phyloP scores from a whole-genome alignment of 2,797 vertebrate genomes.

The Artibeus lituratus region DNA sequence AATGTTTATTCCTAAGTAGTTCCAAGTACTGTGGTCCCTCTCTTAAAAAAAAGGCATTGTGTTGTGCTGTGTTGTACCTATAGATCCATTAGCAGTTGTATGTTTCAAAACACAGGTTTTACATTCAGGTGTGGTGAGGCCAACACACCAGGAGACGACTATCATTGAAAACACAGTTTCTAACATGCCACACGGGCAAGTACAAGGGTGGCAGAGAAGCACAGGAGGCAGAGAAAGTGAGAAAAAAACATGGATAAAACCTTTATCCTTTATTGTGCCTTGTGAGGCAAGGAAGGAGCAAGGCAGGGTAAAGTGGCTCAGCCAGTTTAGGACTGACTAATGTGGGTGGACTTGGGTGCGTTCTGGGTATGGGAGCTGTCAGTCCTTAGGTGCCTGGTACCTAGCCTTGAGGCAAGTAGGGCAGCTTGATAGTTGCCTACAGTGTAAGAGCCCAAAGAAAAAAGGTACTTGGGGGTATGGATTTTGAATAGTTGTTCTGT shows the following conservation, averaged over 20 bases:
- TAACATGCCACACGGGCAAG: fast-evolving
- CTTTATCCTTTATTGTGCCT: neutral
- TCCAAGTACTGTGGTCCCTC: neutral
- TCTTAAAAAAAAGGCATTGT: neutral
- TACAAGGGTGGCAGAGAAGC: too few relatives aligned
- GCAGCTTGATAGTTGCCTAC: neutral
- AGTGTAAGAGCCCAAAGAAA: neutral
- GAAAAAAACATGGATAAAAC: neutral
- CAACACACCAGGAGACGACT: neutral
- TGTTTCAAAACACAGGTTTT: neutral
- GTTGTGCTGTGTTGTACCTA: neutral
- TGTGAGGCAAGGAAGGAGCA: neutral
- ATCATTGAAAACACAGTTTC: neutral
- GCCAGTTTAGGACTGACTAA: neutral
- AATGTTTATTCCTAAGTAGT: neutral
- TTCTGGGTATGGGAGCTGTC: neutral
- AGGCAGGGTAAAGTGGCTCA: neutral
- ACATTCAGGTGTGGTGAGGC: neutral
- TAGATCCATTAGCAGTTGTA: neutral
- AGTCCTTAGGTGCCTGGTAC: neutral
- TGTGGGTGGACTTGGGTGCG: neutral
- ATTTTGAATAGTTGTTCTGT: neutral
- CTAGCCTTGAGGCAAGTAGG: neutral
- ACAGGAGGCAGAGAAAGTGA: neutral
- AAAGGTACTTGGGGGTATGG: neutral